Evolutionary conservation across 1,140 invertebrate genomes (phyloP).

Genomic region (Oncopeltus fasciatus): DNA sequence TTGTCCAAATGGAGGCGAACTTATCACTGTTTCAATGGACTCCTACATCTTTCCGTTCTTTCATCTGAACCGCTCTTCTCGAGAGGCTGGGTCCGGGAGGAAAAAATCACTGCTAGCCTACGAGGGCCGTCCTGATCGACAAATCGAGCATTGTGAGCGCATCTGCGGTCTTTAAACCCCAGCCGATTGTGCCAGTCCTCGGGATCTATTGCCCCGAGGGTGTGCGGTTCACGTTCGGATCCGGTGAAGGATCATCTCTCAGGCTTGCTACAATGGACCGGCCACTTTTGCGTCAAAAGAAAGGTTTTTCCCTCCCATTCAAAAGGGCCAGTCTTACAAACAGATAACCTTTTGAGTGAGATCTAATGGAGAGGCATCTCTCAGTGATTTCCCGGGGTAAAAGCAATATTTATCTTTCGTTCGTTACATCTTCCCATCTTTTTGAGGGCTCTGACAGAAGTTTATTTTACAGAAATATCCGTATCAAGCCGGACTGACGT

Average conservation of each 20-base stretch:
- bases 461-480: no score
- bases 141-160: not conserved
- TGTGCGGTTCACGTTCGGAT: not conserved
- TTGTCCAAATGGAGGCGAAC: not conserved
- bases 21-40: not conserved
- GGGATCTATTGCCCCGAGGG: not conserved
- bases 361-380: no score
- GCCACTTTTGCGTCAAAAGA: not conserved
- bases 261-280: not conserved
- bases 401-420: no score
- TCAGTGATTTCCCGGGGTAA: no score
- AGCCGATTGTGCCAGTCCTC: not conserved
- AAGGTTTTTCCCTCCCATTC: not conserved
- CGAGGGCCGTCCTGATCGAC: no score
- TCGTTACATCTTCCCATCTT: no score
- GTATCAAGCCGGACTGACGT: no score
- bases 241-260: not conserved
- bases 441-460: no score
- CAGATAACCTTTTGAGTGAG: no score
- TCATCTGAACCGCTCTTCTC: not conserved
- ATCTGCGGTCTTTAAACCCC: not conserved
- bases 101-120: not conserved
- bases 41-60: not conserved
- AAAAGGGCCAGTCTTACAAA: not conserved
- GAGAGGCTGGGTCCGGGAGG: not conserved